phyloP scores from a whole-genome alignment of 2,113 vertebrate species.

The Rhinichthys klamathensis region DNA sequence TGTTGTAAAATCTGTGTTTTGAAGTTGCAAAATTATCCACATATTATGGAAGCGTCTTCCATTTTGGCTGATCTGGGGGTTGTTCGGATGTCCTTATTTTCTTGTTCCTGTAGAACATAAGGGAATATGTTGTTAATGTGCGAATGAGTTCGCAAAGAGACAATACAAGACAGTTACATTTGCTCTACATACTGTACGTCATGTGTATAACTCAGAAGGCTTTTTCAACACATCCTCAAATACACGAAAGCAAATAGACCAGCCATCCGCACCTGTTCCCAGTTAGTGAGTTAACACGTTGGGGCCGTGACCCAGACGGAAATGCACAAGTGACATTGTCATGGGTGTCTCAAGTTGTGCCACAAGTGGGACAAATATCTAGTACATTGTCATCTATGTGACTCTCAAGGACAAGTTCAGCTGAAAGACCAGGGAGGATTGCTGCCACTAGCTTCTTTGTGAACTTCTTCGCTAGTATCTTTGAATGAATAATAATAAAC shows the following conservation, averaged over 20 bases:
- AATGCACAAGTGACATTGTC: background rate
- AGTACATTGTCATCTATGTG: conserved; percentile 62
- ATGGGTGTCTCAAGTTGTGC: conserved; percentile 39
- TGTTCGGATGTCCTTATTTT: conserved; percentile 35
- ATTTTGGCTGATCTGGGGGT: background rate
- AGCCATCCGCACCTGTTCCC: conserved; percentile 17
- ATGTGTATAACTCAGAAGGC: background rate
- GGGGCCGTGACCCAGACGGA: conserved; percentile 36
- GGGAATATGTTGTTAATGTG: conserved; percentile 12
- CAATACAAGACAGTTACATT: background rate
- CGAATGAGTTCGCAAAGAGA: background rate
- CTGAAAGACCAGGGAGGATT: background rate
- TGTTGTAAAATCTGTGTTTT: background rate
- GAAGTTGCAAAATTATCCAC: background rate
- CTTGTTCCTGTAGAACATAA: conserved; percentile 45
- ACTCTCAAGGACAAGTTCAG: conserved; percentile 15
- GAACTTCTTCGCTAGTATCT: background rate
- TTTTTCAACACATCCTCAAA: conserved; percentile 44
- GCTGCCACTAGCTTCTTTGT: background rate
- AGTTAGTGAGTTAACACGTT: conserved; percentile 25
- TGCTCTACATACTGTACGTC: background rate
- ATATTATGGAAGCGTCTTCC: background rate
- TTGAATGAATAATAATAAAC: background rate
- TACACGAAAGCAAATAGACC: background rate
- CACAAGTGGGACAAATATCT: conserved; percentile 54